These are phyloP conservation scores for Dryobotodes eremita DNA, from an alignment of 2,888 invertebrate species.

Conservation along the genomic window DNA sequence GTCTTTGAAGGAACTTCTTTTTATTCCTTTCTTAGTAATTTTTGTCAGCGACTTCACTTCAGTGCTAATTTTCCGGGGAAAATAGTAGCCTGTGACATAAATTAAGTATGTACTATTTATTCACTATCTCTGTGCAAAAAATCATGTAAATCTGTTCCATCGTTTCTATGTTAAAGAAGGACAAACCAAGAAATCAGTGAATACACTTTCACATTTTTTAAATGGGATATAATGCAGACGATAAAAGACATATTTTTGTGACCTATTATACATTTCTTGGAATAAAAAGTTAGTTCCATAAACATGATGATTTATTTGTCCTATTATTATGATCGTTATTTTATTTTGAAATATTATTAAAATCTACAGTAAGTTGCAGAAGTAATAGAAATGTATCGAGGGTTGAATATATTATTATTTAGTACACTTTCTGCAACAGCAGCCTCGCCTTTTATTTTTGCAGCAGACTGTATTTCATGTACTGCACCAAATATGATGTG, in stretches of 20 bases:
- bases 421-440: constrained; percentile 12
- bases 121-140: background rate
- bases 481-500: constrained; percentile 56
- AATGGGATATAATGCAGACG: background rate
- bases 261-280: background rate
- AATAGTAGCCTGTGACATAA: background rate
- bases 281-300: constrained; percentile 39
- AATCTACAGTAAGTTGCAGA: constrained; percentile 61
- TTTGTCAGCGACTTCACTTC: background rate
- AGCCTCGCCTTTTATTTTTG: constrained; percentile 49
- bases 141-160: background rate
- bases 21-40: background rate
- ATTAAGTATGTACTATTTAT: background rate
- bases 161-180: background rate
- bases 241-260: background rate
- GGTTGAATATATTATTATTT: constrained; percentile 24
- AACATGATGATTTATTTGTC: background rate
- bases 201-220: background rate
- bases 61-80: background rate
- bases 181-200: background rate
- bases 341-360: constrained; percentile 8
- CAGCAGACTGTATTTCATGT: constrained; percentile 57
- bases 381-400: constrained; percentile 33
- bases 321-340: background rate
- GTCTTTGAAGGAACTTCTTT: constrained; percentile 39